Evolutionary conservation across 2,888 invertebrate genomes (phyloP), one percentile per base, ranked within the genome.

Genomic region (Saturnia pavonia): DNA sequence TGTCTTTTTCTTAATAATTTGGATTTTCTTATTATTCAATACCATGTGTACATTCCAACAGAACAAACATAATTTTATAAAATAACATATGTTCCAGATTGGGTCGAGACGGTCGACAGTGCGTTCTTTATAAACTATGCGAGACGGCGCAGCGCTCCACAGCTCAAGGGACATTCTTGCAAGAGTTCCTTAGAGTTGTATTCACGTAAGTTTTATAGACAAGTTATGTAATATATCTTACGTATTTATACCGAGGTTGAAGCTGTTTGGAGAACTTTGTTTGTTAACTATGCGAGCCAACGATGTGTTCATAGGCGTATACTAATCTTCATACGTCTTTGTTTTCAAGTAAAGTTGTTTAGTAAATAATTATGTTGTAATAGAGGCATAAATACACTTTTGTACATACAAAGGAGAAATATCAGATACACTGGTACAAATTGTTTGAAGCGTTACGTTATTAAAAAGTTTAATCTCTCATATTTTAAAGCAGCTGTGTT

Each of bases 41-140:
- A n/a, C 34, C 34, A 34, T 6, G 34, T 34, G 34, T 34, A 2
- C 34, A 34, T 34, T 34, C 34, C 6, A n/a, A 54, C 9, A 54
- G 22, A 22, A 11, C 9, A n/a, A 22, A 54, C 22, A 1, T 54
- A 74, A 70, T 71, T 60, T 60, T 27, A 60, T 14, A 27, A 60
- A 27, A 27, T 27, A 27, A 27, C 4, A 11, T 27, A 60, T 60
- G 25, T 60, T 14, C 57, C 85, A 95, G 95, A 74, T 84, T 95
- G 57, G 95, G 95, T 34, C 90, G 90, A 70, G 90, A 93, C 75
- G 96, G 96, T 16, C 94, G 92, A 75, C 94, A 94, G 72, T 96
- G 96, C 88, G 94, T 96, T 74, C 93, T 96, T 79, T 95, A 95
- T 83, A 94, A 95, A 79, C 94, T 96, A 84, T 96, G 96, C 86